Conservation (phyloP, 2,113 vertebrate species). For the Bubalus kerabau region DNA sequence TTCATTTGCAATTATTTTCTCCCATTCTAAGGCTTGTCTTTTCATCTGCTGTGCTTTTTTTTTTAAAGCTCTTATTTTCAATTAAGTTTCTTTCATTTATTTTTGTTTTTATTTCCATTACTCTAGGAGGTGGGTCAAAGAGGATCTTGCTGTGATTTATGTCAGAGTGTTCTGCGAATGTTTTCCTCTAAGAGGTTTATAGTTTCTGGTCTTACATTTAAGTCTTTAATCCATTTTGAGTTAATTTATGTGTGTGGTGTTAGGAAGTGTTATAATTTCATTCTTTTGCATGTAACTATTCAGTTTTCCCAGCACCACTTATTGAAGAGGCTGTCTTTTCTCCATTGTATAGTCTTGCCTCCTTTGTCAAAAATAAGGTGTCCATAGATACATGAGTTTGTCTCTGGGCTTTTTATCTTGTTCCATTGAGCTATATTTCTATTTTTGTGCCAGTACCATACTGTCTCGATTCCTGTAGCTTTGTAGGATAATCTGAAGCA, state of each 20-base stretch:
- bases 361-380: background rate
- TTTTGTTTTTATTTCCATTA: background rate
- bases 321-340: background rate
- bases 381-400: background rate
- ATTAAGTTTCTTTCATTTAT: background rate
- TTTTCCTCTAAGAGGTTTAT: background rate
- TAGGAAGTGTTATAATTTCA: background rate
- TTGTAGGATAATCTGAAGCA: background rate
- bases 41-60: background rate
- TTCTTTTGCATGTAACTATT: background rate
- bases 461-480: background rate
- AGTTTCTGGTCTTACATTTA: background rate
- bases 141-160: background rate
- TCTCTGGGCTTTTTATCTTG: background rate
- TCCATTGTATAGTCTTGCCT: background rate
- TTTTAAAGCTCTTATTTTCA: background rate
- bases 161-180: background rate
- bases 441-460: background rate
- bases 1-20: background rate
- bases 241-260: background rate
- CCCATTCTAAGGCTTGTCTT: background rate
- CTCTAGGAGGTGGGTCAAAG: background rate
- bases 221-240: background rate
- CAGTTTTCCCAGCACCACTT: background rate
- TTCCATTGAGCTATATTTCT: background rate